Percentiles rank a stretch among this genome's conserved stretches.
Evolutionary conservation across 1,140 invertebrate species (phyloP).

Genomic region (Cotesia chilonis): DNA sequence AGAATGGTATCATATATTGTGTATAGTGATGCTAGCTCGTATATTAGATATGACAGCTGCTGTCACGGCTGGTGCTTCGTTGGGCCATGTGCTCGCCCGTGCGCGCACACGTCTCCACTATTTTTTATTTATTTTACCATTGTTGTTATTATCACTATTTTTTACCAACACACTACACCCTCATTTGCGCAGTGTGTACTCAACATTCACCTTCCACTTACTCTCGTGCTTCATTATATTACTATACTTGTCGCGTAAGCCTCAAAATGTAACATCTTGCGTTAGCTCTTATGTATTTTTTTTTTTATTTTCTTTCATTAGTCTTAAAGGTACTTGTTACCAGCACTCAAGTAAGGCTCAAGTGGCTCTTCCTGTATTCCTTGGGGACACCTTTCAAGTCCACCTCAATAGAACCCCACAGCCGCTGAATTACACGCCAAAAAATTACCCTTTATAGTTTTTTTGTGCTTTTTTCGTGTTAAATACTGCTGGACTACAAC

Average conservation of each 20-base stretch:
- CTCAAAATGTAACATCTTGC: background rate
- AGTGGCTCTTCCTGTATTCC: slow-evolving; percentile 9
- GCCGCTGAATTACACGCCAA: slow-evolving; percentile 9
- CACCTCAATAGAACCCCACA: background rate
- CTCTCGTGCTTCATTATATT: slow-evolving; percentile 10
- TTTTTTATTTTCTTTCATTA: slow-evolving; percentile 15
- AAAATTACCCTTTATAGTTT: background rate
- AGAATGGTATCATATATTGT: slow-evolving; percentile 15
- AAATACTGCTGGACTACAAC: background rate
- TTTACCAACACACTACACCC: slow-evolving; percentile 12
- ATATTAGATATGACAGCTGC: slow-evolving; percentile 51
- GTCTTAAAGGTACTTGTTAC: background rate
- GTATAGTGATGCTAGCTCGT: slow-evolving; percentile 26
- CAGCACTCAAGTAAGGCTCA: background rate
- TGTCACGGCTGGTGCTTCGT: slow-evolving; percentile 55
- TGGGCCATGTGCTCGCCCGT: slow-evolving; percentile 50
- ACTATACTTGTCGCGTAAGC: background rate
- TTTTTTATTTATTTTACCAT: slow-evolving; percentile 14
- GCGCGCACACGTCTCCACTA: slow-evolving; percentile 23
- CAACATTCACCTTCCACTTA: slow-evolving; percentile 1
- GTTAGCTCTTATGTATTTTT: background rate
- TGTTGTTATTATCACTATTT: background rate
- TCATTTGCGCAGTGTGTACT: slow-evolving; percentile 23
- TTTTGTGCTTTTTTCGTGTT: background rate
- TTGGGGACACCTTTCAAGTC: slow-evolving; percentile 3